Evolutionary conservation across 2,888 invertebrate species (phyloP), one percentile per base, ranked within the genome.

Genomic region (Temnothorax ravouxi): DNA sequence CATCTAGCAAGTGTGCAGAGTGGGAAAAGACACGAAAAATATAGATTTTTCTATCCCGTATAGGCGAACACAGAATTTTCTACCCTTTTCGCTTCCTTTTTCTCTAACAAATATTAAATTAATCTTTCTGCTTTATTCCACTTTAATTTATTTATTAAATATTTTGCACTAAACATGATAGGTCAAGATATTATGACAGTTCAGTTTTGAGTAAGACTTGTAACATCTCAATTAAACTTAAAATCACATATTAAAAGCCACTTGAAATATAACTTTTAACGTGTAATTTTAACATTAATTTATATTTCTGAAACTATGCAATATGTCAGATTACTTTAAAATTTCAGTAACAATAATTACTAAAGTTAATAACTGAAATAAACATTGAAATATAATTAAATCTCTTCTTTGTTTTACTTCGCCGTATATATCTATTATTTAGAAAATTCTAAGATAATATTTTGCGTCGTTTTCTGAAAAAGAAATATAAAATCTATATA

Each of bases 201-300:
- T 34, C 0, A 50, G 25, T 47, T 29, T 67, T 13, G 2, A 50
- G 6, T 29, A 13, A 66, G 9, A 66, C n/a, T 47, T 47, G 9
- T 50, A 18, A 69, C 9, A 29, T 69, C 50, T 69, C n/a, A 52
- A 52, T 52, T 52, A 67, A 67, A 50, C 18, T 8, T 52, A 69
- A 52, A 71, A 71, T 52, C 38, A 21, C n/a, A 29, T 29, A 34
- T 34, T 69, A 34, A 71, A 66, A 71, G 4, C 5, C 21, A 69
- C 25, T 52, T 34, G 6, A 34, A 52, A 52, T 69, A 3, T n/a
- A 3, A 25, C 18, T 61, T 41, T 21, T 2, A 15, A 41, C 11
- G 13, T 64, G 64, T 44, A 25, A 44, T 44, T 66, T 66, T n/a
- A 50, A 52, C n/a, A 52, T 52, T 52, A 38, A 34, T 71, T 52